phyloP scores from a whole-genome alignment of 2,888 invertebrate species.

The Sicus ferrugineus region DNA sequence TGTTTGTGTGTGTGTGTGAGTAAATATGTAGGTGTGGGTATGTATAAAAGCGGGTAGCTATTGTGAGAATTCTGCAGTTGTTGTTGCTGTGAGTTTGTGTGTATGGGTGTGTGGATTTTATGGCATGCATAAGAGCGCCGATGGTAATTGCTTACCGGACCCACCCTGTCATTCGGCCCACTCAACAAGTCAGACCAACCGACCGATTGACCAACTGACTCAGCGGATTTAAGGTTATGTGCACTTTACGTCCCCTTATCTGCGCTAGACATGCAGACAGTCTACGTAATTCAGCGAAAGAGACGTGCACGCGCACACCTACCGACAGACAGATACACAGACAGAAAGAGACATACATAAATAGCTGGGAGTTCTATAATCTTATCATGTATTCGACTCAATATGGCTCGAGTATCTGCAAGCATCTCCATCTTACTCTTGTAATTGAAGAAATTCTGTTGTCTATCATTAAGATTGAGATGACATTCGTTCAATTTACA shows the following conservation, averaged over 20 bases:
- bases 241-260: background rate
- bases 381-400: background rate
- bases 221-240: slow-evolving; percentile 1
- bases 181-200: background rate
- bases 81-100: background rate
- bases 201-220: slow-evolving; percentile 21
- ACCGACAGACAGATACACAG: background rate
- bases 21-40: background rate
- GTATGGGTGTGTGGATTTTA: background rate
- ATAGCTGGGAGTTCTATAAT: too few relatives aligned
- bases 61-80: background rate
- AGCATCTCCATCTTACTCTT: background rate
- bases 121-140: slow-evolving; percentile 24
- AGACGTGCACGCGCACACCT: background rate
- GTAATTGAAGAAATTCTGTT: slow-evolving; percentile 21
- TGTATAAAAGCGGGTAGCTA: background rate
- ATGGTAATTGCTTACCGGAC: slow-evolving; percentile 18
- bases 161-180: background rate
- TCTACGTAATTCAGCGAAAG: slow-evolving; percentile 6
- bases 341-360: background rate
- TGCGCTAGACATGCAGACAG: slow-evolving; percentile 17
- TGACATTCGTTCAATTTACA: background rate
- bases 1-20: background rate
- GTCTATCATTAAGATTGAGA: slow-evolving; percentile 11
- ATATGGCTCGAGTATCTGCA: background rate